Conservation (phyloP, 2,113 vertebrate species). For the Perca schrenkii region DNA sequence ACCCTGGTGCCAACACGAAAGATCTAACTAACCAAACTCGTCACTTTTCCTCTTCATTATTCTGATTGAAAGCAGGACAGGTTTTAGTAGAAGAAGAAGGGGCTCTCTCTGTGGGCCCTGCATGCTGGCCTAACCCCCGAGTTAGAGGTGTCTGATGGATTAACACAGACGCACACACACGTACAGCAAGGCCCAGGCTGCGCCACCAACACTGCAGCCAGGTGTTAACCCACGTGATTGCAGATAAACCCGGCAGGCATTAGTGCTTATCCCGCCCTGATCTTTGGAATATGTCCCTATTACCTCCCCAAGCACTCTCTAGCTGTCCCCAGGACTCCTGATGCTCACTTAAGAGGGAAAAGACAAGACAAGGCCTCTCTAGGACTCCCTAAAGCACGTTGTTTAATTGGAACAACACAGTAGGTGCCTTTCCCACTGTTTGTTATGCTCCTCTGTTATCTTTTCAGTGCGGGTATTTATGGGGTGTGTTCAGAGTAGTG, state of each 20-base stretch:
- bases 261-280: constrained; percentile 86
- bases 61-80: constrained; percentile 16
- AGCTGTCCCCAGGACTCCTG: constrained; percentile 72
- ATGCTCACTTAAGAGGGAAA: constrained; percentile 69
- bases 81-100: constrained; percentile 29
- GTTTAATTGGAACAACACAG: constrained; percentile 69
- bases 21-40: constrained; percentile 9
- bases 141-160: constrained; percentile 75
- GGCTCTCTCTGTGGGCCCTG: constrained; percentile 23
- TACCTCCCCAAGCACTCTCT: constrained; percentile 74
- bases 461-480: constrained; percentile 60
- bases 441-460: constrained; percentile 58
- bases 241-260: constrained; percentile 84
- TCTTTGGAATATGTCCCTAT: constrained; percentile 85
- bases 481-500: constrained; percentile 62
- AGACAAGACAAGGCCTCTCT: constrained; percentile 62
- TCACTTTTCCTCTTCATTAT: constrained; percentile 37
- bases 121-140: constrained; percentile 64
- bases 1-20: constrained; percentile 40
- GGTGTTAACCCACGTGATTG: constrained; percentile 85
- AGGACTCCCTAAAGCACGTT: constrained; percentile 60
- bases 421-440: constrained; percentile 71
- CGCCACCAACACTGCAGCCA: constrained; percentile 75
- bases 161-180: constrained; percentile 63
- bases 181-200: constrained; percentile 57